phyloP scores from a whole-genome alignment of 2,888 invertebrate genomes.

The Archips xylosteana region DNA sequence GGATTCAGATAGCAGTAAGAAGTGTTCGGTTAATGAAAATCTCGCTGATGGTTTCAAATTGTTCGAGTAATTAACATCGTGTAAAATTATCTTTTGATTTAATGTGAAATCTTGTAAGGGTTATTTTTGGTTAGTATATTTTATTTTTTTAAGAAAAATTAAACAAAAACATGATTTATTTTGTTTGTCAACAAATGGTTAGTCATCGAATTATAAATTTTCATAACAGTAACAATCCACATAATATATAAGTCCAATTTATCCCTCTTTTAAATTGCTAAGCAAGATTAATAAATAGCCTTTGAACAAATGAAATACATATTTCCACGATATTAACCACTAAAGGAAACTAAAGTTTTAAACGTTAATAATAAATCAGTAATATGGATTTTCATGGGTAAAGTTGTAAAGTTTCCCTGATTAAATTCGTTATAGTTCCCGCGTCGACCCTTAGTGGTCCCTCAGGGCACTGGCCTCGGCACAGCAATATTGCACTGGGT shows the following conservation, averaged over 20 bases:
- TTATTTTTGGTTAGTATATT: no score
- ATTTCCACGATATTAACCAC: constrained; percentile 7
- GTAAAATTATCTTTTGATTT: constrained; percentile 3
- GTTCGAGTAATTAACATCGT: neutral
- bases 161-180: no score
- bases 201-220: no score
- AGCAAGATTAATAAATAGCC: neutral
- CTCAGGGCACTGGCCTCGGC: constrained; percentile 11
- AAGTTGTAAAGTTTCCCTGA: constrained; percentile 41
- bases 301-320: neutral
- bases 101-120: neutral
- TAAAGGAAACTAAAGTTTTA: neutral
- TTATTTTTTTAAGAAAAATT: no score
- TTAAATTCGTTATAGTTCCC: constrained; percentile 42
- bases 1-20: constrained; percentile 46
- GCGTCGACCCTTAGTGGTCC: constrained; percentile 28
- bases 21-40: constrained; percentile 33
- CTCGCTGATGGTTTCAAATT: constrained; percentile 25
- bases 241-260: neutral
- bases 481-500: constrained; percentile 34
- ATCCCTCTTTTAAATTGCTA: neutral
- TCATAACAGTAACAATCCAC: no score
- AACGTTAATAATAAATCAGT: constrained; percentile 31
- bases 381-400: constrained; percentile 29
- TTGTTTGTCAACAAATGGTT: no score